Conservation (phyloP, 1,140 invertebrate genomes). For the Idris sp. region DNA sequence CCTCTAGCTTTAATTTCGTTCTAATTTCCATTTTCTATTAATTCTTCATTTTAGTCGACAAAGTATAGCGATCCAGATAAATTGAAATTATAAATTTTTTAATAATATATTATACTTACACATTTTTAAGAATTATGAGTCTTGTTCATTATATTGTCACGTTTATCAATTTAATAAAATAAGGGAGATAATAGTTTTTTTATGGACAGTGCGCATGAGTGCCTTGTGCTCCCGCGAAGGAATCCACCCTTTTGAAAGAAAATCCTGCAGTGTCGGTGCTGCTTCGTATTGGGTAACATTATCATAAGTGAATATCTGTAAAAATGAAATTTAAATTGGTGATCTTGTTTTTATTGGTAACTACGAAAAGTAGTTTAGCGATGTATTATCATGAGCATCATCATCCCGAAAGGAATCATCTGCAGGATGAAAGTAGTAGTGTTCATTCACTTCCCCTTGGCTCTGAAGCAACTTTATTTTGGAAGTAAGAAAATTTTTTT, state of each 20-base stretch:
- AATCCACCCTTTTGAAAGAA: conserved; percentile 50
- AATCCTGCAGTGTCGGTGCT: conserved; percentile 17
- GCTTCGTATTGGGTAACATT: conserved; percentile 17
- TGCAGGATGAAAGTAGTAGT: conserved; percentile 12
- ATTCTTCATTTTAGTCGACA: no score
- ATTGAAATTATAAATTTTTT: no score
- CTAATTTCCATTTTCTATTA: conserved; percentile 3
- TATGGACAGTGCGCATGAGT: conserved; percentile 49
- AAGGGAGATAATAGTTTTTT: no score
- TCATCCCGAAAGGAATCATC: conserved; percentile 12
- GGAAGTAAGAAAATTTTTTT: no score
- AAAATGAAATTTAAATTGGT: conserved; percentile 33
- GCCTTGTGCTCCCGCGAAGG: conserved; percentile 34
- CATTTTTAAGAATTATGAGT: no score
- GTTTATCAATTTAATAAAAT: conserved; percentile 23
- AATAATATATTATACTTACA: no score
- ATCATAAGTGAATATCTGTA: background rate
- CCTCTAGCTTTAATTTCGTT: conserved; percentile 10
- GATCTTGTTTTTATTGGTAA: conserved; percentile 28
- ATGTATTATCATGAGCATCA: conserved; percentile 39
- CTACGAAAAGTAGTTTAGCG: conserved; percentile 26
- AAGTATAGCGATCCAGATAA: no score
- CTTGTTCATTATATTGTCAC: conserved; percentile 36
- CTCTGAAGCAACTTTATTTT: conserved; percentile 71
- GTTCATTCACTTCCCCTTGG: conserved; percentile 73